These are phyloP conservation scores for Anthoscopus minutus DNA, from an alignment of 2,113 vertebrate species.

Conservation along the genomic window DNA sequence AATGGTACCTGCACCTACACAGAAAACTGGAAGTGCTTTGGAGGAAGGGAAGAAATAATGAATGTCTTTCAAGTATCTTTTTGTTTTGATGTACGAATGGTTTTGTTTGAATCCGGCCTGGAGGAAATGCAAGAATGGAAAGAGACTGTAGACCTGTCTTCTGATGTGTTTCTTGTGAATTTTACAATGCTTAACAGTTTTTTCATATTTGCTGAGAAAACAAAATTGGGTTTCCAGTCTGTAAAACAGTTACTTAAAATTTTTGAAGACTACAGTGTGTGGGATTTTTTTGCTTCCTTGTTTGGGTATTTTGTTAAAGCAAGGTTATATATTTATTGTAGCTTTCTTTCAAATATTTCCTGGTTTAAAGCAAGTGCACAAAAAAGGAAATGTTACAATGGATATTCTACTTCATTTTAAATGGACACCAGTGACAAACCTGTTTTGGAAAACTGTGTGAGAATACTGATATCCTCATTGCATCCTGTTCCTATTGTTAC, in stretches of 20 bases:
- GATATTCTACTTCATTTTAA: slow-evolving; percentile 29
- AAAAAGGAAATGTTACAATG: slow-evolving; percentile 54
- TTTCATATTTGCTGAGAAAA: neutral
- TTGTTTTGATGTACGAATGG: neutral
- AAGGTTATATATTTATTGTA: neutral
- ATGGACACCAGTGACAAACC: neutral
- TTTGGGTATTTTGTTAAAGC: neutral
- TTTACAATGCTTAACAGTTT: neutral
- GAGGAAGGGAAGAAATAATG: neutral
- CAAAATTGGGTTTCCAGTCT: neutral
- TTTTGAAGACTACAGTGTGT: neutral
- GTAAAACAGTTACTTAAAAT: neutral
- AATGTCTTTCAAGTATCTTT: neutral
- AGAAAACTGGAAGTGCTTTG: neutral
- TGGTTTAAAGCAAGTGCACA: slow-evolving; percentile 6
- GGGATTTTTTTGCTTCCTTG: neutral
- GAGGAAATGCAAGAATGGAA: neutral
- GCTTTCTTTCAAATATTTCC: slow-evolving; percentile 19
- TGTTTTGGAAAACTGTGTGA: slow-evolving; percentile 31
- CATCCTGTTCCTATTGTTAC: slow-evolving; percentile 47
- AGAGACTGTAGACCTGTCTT: neutral
- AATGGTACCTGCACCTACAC: neutral
- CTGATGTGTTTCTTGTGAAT: neutral
- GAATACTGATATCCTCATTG: neutral
- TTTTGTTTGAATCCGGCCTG: neutral